Conservation (phyloP, 2,888 invertebrate species). For the Uropetala carovei region DNA sequence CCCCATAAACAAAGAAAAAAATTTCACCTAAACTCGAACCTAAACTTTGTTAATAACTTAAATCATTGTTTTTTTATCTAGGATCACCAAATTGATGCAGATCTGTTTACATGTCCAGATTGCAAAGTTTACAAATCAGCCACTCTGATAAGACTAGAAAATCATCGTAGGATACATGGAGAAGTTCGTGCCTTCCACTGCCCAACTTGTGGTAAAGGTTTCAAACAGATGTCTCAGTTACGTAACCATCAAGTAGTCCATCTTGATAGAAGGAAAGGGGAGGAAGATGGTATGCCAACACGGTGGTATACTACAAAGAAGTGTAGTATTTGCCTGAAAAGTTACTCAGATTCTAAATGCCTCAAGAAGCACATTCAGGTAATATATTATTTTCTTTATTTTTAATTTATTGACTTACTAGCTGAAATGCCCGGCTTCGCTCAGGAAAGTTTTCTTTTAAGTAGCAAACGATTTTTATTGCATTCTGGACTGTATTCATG, state of each 20-base stretch:
- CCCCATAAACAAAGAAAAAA: too few species aligned
- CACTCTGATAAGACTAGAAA: conserved; percentile 76
- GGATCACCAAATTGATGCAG: conserved; percentile 74
- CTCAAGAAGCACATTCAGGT: conserved; percentile 80
- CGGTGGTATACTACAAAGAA: conserved; percentile 80
- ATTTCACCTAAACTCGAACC: too few species aligned
- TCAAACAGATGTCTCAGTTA: conserved; percentile 80
- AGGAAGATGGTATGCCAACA: conserved; percentile 67
- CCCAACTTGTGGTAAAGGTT: conserved; percentile 79
- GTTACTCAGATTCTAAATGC: conserved; percentile 83
- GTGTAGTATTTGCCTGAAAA: conserved; percentile 83
- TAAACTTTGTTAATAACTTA: too few species aligned
- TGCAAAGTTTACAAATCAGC: conserved; percentile 68
- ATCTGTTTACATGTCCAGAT: conserved; percentile 78
- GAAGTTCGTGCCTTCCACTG: conserved; percentile 77
- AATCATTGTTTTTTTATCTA: not conserved
- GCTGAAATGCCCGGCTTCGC: too few species aligned
- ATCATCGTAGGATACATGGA: conserved; percentile 81
- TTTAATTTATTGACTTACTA: too few species aligned
- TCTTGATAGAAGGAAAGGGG: conserved; percentile 73
- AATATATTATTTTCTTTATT: not conserved
- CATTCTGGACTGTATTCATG: too few species aligned
- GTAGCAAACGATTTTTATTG: too few species aligned
- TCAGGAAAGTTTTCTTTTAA: too few species aligned
- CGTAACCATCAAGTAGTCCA: conserved; percentile 80